Conservation (phyloP, 2,113 vertebrate species). For the Dasyornis broadbenti region DNA sequence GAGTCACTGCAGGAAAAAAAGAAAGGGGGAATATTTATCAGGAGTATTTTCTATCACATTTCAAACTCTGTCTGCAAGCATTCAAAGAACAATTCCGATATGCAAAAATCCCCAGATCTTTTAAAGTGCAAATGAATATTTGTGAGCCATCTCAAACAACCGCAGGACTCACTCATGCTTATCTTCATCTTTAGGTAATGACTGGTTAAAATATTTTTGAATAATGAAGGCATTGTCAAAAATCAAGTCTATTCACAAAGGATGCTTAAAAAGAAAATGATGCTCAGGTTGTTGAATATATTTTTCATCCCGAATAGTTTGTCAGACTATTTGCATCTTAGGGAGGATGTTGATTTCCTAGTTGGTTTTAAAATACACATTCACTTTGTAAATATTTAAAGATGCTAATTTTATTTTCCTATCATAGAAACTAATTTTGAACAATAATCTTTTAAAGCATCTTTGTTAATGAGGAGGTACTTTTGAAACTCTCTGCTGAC, state of each 20-base stretch:
- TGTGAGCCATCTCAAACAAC: neutral
- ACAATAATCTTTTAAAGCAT: neutral
- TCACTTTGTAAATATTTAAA: slow-evolving; percentile 33
- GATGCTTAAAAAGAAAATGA: neutral
- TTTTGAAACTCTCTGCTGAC: neutral
- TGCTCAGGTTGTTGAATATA: neutral
- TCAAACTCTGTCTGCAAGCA: neutral
- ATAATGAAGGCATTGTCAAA: slow-evolving; percentile 33
- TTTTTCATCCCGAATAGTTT: slow-evolving; percentile 3
- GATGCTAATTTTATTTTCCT: slow-evolving; percentile 30
- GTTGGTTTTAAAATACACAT: neutral
- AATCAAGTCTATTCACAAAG: slow-evolving; percentile 53
- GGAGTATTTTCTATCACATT: neutral
- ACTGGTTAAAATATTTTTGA: slow-evolving; percentile 33
- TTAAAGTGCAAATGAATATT: slow-evolving; percentile 22
- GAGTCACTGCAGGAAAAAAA: neutral
- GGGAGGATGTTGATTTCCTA: slow-evolving; percentile 25
- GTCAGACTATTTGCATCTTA: slow-evolving; percentile 1
- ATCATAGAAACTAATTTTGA: neutral
- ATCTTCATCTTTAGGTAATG: neutral
- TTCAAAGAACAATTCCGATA: neutral
- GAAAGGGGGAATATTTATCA: neutral
- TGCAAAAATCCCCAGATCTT: neutral
- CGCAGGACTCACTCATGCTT: neutral
- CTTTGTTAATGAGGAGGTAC: neutral